Evolutionary conservation across 1,140 invertebrate species (phyloP), one percentile per base, ranked within the genome.

Genomic region (Nephila pilipes): DNA sequence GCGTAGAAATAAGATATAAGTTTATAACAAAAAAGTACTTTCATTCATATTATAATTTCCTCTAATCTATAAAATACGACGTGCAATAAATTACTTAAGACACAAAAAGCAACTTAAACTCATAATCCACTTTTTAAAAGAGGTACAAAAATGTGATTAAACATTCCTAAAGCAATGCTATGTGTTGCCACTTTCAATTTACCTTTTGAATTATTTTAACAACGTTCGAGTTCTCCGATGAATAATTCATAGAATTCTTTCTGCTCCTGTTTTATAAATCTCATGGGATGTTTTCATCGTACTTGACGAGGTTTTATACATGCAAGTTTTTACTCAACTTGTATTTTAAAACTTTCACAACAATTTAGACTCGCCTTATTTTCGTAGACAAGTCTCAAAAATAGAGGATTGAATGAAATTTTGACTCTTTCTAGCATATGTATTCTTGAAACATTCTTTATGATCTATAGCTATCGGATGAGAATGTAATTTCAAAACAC

Each of bases 241-340:
- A 75, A 75, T 75, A 75, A 75, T 75, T 75, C 69, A 75, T 75
- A 29, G 32, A 75, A 75, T 75, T 36, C 69, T 36, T 36, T 75
- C 29, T 75, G 69, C 29, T 16, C 14, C 29, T 32, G 25, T 32
- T 75, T 75, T 75, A 32, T 32, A 75, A 36, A 75, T 36, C 69
- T 75, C 18, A 12, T 12, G 29, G 1, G 69, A 75, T 16, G 29
- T 32, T 32, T 32, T 75, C 69, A 75, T 3, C 69, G 29, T 36
- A 8, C 29, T 75, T 18, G 14, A 75, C 69, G 32, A 75, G 29
- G 18, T 75, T 75, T 75, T 75, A 36, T 75, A 36, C 29, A 22
- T 60, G 58, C 58, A 22, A 5, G 58, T 60, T 60, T 60, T 60
- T 60, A 60, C 22, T 5, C 58, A 75, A 75, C 25, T 75, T 75